Conservation (phyloP, 2,888 invertebrate species). For the Harpagoxenus sublaevis region DNA sequence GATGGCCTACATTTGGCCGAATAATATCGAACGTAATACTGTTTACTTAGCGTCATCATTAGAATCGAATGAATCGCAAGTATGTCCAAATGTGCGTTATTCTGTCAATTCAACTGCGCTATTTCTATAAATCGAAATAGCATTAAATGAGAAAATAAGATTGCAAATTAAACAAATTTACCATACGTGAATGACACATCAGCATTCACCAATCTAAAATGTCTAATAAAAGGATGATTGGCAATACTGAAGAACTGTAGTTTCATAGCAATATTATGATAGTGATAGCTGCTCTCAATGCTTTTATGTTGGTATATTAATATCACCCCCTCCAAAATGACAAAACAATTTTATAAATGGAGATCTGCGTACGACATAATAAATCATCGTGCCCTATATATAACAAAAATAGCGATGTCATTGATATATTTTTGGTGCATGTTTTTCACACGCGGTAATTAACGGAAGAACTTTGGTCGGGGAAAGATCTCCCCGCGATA, state of each 20-base stretch:
- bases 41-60: neutral
- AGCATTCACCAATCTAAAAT: neutral
- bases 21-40: conserved; percentile 32
- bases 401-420: conserved; percentile 63
- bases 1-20: conserved; percentile 35
- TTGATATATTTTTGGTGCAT: conserved; percentile 54
- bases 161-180: neutral
- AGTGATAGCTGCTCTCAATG: neutral
- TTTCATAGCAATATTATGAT: neutral
- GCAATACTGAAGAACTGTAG: neutral
- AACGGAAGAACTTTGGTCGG: conserved; percentile 75
- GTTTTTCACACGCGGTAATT: conserved; percentile 74
- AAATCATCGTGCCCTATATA: conserved; percentile 18
- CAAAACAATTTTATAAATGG: conserved; percentile 19
- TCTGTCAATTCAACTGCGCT: neutral
- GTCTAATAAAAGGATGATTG: neutral
- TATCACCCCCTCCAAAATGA: conserved; percentile 9
- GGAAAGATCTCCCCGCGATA: conserved; percentile 45
- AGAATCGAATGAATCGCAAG: neutral
- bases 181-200: neutral
- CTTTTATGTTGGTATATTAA: conserved; percentile 2
- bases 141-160: neutral
- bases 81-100: neutral
- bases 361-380: conserved; percentile 19
- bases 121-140: neutral